Evolutionary conservation across 2,888 invertebrate species (phyloP).

Genomic region (Drepana falcataria): DNA sequence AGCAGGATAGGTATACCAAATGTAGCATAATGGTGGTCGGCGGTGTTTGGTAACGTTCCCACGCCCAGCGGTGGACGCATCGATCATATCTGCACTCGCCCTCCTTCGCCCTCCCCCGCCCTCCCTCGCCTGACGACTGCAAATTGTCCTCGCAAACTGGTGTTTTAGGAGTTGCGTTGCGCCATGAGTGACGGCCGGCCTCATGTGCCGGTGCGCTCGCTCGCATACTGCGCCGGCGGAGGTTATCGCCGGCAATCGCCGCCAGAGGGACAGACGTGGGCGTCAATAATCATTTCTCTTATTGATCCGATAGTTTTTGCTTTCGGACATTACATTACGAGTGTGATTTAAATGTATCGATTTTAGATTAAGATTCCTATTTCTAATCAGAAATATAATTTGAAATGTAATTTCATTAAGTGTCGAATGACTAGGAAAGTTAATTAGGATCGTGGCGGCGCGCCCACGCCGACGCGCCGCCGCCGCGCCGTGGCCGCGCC

Average conservation of each 20-base stretch:
- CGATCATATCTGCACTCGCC: constrained; percentile 23
- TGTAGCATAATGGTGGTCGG: constrained; percentile 32
- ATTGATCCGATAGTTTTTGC: neutral
- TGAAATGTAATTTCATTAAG: neutral
- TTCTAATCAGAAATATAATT: neutral
- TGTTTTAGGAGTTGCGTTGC: neutral
- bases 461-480: neutral
- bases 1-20: constrained; percentile 18
- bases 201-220: neutral
- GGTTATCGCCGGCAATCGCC: too few species aligned
- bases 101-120: constrained; percentile 2
- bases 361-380: neutral
- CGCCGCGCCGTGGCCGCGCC: too few species aligned
- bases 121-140: neutral
- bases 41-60: constrained; percentile 4
- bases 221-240: neutral
- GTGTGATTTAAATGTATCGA: neutral
- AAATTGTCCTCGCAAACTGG: constrained; percentile 1
- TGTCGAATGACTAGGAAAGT: neutral
- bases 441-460: neutral
- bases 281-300: neutral
- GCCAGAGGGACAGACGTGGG: neutral
- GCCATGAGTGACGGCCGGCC: neutral
- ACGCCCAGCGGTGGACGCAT: constrained; percentile 12
- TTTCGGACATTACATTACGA: neutral